Conservation (phyloP, 2,113 vertebrate genomes). For the Nicator chloris region DNA sequence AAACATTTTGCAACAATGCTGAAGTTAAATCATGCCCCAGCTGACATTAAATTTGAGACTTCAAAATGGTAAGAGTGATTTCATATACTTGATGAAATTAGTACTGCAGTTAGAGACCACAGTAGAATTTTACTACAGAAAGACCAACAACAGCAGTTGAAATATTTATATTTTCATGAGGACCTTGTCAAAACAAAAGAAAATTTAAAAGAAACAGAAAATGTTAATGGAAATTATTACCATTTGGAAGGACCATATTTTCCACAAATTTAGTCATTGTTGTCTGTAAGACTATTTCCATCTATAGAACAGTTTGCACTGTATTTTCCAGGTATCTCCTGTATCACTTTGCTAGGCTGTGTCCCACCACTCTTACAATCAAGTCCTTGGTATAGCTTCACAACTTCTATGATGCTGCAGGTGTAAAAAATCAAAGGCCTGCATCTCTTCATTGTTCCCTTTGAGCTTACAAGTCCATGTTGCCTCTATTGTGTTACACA, state of each 20-base stretch:
- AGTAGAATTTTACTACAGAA: neutral
- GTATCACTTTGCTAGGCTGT: neutral
- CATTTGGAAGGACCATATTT: neutral
- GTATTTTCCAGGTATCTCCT: neutral
- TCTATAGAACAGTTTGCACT: neutral
- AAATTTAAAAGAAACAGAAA: neutral
- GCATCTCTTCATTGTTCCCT: neutral
- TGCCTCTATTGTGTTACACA: neutral
- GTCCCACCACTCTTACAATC: neutral
- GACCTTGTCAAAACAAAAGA: neutral
- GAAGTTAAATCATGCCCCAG: neutral
- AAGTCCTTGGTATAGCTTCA: neutral
- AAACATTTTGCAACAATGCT: neutral
- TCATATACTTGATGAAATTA: neutral
- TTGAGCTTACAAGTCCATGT: neutral
- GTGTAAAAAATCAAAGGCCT: neutral
- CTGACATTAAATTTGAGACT: neutral
- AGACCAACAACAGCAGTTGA: neutral
- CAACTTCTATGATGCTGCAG: neutral
- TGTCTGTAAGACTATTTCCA: neutral
- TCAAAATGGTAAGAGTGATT: neutral
- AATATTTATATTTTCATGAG: neutral
- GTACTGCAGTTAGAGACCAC: neutral
- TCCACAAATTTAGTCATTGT: neutral
- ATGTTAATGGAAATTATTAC: neutral